Evolutionary conservation across 2,797 vertebrate species (phyloP).

Genomic region (Pampus argenteus): DNA sequence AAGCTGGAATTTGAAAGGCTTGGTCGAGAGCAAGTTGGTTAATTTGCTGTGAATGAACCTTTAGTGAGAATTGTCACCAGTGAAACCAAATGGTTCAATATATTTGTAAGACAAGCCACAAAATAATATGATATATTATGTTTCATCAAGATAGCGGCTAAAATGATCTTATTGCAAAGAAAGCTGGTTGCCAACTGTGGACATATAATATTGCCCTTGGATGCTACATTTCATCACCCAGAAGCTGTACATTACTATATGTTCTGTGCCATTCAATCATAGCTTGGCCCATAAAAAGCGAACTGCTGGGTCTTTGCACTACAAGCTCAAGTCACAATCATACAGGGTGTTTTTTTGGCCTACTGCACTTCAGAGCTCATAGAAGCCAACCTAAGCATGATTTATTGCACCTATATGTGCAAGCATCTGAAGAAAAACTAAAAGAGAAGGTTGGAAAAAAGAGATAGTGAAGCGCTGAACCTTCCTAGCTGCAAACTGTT

Average conservation of each 20-base stretch:
- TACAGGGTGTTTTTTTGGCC: background rate
- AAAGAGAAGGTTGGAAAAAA: background rate
- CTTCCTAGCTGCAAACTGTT: conserved; percentile 1
- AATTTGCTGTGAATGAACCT: too few species aligned
- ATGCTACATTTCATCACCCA: background rate
- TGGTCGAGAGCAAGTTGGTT: too few species aligned
- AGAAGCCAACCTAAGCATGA: background rate
- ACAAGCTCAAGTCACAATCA: background rate
- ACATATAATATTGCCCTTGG: background rate
- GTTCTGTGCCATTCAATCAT: background rate
- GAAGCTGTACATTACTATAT: background rate
- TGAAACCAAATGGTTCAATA: background rate
- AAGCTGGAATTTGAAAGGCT: too few species aligned
- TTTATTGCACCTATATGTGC: background rate
- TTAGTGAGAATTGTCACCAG: background rate
- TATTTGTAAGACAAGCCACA: background rate
- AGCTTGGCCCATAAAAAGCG: too few species aligned
- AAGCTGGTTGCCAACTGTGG: background rate
- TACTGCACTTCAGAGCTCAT: background rate
- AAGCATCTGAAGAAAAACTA: background rate
- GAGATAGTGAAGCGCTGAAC: background rate
- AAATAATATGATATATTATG: background rate
- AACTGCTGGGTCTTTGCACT: background rate
- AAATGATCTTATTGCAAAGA: too few species aligned
- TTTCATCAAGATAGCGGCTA: background rate